Base-by-base conservation (phyloP, 2,797 vertebrate genomes). In the Halcyon leucocephala region DNA sequence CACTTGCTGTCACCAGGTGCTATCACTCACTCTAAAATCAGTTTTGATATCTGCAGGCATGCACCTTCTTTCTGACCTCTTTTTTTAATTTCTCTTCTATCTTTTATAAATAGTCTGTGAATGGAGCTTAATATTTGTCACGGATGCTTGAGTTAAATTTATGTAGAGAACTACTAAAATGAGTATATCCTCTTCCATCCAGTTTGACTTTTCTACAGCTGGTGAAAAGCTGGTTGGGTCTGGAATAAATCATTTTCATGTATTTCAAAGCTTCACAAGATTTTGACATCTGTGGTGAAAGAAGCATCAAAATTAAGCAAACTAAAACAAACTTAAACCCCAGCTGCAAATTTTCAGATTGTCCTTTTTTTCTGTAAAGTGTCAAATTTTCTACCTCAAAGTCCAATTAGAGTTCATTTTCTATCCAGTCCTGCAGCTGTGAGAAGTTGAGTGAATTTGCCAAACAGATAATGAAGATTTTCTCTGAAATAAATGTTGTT, bases 341-440 rank as follows among this genome's bases (percentile, higher is more conserved):
- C 96, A 96, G 95, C 96, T 97, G 96, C 92, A 94, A 87, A 89
- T 91, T 95, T 89, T 92, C 55, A 83, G 72, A 80, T 57, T 67
- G 48, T 58, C 93, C 81, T 91, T 96, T 39, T 39, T 93, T 95
- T 94, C 82, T 92, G 84, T 89, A 72, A 41, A 91, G 76, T 91
- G 46, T 93, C 24, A 78, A 78, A 94, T 96, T 96, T 95, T 51
- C 86, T 92, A 91, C 91, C 96, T 94, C 94, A 90, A 92, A 94
- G 91, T 96, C 91, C 84, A 96, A 94, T 96, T 96, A 95, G 65
- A 86, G 54, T 84, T 94, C 42, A 95, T 96, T 96, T 96, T 96
- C 69, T 92, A 69, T 42, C 76, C 72, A 92, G 82, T 90, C 62
- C 79, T 86, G 76, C 95, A 96, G 95, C 91, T 97, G 94, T 91